Conservation (phyloP, 2,888 invertebrate species). For the Napeogenes sylphis region DNA sequence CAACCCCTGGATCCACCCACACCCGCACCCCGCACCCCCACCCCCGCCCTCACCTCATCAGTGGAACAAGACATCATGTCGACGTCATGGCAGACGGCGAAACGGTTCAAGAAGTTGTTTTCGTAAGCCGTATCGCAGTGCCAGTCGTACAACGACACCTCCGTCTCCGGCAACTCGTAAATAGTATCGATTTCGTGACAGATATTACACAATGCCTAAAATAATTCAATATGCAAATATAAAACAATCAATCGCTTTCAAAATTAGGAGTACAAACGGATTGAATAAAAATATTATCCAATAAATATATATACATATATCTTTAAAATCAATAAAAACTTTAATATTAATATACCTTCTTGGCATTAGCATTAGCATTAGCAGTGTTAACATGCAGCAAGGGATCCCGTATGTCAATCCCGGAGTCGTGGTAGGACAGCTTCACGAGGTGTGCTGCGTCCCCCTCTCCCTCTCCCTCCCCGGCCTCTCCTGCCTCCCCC, state of each 20-base stretch:
- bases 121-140: slow-evolving; percentile 50
- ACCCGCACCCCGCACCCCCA: slow-evolving; percentile 6
- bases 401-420: slow-evolving; percentile 91
- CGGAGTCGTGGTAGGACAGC: slow-evolving; percentile 92
- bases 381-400: slow-evolving; percentile 81
- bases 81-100: slow-evolving; percentile 42
- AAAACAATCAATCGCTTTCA: not conserved
- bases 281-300: too few species aligned
- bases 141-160: slow-evolving; percentile 46
- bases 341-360: slow-evolving; percentile 71
- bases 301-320: not conserved
- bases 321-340: not conserved
- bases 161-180: slow-evolving; percentile 55
- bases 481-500: slow-evolving; percentile 66
- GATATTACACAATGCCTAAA: slow-evolving; percentile 33
- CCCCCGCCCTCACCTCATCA: slow-evolving; percentile 36
- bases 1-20: not conserved
- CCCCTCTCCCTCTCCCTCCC: slow-evolving; percentile 53
- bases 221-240: slow-evolving; percentile 19
- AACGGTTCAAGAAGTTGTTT: slow-evolving; percentile 50
- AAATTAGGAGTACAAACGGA: too few species aligned
- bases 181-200: slow-evolving; percentile 68
- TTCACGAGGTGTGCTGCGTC: slow-evolving; percentile 81
- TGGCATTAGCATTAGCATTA: slow-evolving; percentile 56
- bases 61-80: slow-evolving; percentile 41